Evolutionary conservation across 2,113 vertebrate species (phyloP).

Genomic region (Platanista minor): DNA sequence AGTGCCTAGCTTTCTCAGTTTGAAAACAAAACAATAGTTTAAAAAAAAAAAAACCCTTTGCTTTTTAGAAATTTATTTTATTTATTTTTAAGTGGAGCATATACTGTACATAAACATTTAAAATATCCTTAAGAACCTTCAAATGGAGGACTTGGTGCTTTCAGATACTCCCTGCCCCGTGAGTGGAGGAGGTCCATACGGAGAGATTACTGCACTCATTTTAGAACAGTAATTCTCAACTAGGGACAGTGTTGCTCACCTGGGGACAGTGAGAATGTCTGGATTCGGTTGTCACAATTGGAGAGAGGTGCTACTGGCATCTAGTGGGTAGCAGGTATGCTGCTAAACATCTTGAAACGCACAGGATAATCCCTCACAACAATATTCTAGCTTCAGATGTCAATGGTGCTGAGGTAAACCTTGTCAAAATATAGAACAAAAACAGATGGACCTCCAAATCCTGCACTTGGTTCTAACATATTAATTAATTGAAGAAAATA

Average conservation of each 20-base stretch:
- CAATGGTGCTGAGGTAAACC: not conserved
- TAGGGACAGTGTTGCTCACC: not conserved
- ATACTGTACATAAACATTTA: not conserved
- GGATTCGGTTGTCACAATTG: not conserved
- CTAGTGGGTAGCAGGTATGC: not conserved
- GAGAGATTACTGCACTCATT: not conserved
- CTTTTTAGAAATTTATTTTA: slow-evolving; percentile 18
- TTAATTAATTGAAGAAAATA: not conserved
- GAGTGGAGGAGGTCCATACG: not conserved
- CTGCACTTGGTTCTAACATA: not conserved
- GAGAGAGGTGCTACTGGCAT: not conserved
- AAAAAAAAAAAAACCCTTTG: not conserved
- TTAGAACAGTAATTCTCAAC: not conserved
- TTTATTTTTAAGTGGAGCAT: not conserved
- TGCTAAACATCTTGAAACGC: not conserved
- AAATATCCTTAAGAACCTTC: slow-evolving; percentile 17
- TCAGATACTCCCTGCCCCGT: not conserved
- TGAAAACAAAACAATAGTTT: slow-evolving; percentile 27
- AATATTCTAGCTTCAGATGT: not conserved
- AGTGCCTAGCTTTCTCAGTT: slow-evolving; percentile 8
- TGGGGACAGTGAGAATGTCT: not conserved
- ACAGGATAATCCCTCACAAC: not conserved
- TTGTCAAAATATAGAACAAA: not conserved
- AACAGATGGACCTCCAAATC: not conserved
- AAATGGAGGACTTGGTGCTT: not conserved